Evolutionary conservation across 2,888 invertebrate genomes (phyloP).

Genomic region (Buathra laborator): DNA sequence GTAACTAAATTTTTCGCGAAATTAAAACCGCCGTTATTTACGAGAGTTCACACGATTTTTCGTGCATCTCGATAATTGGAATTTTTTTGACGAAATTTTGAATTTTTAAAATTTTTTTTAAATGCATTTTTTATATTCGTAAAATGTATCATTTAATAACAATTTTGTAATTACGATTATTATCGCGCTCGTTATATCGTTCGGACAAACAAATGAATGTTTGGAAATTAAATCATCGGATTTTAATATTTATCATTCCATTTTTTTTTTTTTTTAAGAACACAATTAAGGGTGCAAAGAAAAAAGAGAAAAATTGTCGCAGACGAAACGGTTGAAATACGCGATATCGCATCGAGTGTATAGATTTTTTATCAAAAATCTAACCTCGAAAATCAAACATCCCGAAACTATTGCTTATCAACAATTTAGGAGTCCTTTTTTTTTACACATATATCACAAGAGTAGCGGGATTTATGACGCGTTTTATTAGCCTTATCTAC

Average conservation of each 20-base stretch:
- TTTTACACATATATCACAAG: conserved; percentile 6
- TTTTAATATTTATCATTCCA: background rate
- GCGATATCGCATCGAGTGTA: background rate
- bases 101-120: background rate
- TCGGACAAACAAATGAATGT: conserved; percentile 23
- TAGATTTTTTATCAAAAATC: conserved; percentile 21
- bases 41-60: background rate
- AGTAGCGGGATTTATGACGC: conserved; percentile 30
- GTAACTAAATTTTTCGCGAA: conserved; percentile 8
- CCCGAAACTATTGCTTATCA: conserved; percentile 57
- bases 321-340: conserved; percentile 3
- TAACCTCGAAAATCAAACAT: conserved; percentile 52
- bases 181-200: conserved; percentile 1
- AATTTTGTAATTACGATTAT: conserved; percentile 1
- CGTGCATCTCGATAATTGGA: background rate
- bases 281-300: background rate
- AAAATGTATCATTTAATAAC: background rate
- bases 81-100: background rate
- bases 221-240: conserved; percentile 1
- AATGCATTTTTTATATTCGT: conserved; percentile 6
- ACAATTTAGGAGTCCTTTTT: conserved; percentile 45
- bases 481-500: background rate
- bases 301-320: conserved; percentile 18
- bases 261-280: conserved; percentile 19
- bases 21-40: background rate